A percentile compares a stretch with the other conserved stretches of the same genome.
Evolutionary conservation across 2,888 invertebrate species (phyloP).

Genomic region (Micoletzkya japonica): DNA sequence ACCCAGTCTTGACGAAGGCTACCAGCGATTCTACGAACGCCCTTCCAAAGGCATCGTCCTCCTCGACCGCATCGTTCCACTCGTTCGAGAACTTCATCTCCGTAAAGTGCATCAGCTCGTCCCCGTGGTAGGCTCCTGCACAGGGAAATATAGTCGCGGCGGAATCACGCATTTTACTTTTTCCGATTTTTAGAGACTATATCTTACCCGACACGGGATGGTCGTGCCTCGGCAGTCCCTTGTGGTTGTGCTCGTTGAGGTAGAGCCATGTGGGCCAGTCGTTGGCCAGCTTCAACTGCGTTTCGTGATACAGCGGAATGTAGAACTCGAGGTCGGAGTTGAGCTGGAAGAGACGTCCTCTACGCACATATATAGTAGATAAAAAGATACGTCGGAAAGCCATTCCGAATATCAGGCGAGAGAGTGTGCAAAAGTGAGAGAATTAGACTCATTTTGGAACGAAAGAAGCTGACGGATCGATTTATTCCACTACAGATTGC

Average conservation of each 20-base stretch:
- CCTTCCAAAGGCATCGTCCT: neutral
- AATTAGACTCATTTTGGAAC: too few relatives aligned
- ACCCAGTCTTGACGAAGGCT: slow-evolving; percentile 23
- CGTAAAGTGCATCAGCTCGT: slow-evolving; percentile 3
- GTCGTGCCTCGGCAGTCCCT: neutral
- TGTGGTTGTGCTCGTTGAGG: neutral
- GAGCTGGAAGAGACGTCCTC: slow-evolving; percentile 33
- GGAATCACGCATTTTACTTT: neutral
- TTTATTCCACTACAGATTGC: too few relatives aligned
- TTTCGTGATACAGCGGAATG: slow-evolving; percentile 47
- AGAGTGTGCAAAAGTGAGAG: too few relatives aligned
- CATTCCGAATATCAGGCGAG: too few relatives aligned
- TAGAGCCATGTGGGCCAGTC: slow-evolving; percentile 19
- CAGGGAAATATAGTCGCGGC: neutral
- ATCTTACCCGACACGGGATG: neutral
- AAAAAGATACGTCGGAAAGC: too few relatives aligned
- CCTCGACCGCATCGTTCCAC: neutral
- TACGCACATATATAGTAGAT: too few relatives aligned
- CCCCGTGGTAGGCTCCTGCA: slow-evolving; percentile 11
- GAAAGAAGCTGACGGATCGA: too few relatives aligned
- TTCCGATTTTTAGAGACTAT: neutral
- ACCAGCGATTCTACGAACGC: neutral
- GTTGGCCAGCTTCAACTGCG: slow-evolving; percentile 36
- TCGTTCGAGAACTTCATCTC: neutral
- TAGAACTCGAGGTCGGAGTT: slow-evolving; percentile 47